A percentile compares a stretch with the other conserved stretches of the same genome.
Conservation (phyloP, 2,113 vertebrate species). For the Notechis scutatus region DNA sequence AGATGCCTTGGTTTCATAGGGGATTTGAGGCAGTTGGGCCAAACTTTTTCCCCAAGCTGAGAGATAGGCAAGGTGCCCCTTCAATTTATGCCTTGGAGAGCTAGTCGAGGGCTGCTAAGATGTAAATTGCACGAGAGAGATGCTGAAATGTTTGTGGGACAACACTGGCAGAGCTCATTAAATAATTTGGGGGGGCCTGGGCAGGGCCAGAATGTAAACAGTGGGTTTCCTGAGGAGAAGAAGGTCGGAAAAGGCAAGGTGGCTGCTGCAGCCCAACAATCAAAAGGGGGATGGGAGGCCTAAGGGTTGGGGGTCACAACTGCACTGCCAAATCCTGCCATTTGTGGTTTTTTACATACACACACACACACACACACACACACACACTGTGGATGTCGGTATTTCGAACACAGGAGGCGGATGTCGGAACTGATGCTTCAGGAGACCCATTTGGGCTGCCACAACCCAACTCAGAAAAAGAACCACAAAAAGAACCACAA, state of each 20-base stretch:
- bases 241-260: neutral
- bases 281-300: neutral
- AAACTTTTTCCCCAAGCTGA: neutral
- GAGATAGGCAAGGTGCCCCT: neutral
- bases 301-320: neutral
- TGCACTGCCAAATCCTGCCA: neutral
- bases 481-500: no score
- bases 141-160: neutral
- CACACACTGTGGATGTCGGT: neutral
- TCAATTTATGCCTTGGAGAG: neutral
- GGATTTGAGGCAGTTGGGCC: neutral
- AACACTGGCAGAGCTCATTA: neutral
- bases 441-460: neutral
- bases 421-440: neutral
- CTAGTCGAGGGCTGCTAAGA: neutral
- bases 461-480: neutral
- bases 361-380: neutral
- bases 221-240: neutral
- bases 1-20: neutral
- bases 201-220: neutral
- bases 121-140: neutral
- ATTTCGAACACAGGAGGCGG: neutral
- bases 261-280: neutral
- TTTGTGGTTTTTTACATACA: neutral
- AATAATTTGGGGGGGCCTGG: neutral